A percentile compares a stretch with the other conserved stretches of the same genome.
Evolutionary conservation across 2,113 vertebrate genomes (phyloP).

Genomic region (Cynopterus brachyotis): DNA sequence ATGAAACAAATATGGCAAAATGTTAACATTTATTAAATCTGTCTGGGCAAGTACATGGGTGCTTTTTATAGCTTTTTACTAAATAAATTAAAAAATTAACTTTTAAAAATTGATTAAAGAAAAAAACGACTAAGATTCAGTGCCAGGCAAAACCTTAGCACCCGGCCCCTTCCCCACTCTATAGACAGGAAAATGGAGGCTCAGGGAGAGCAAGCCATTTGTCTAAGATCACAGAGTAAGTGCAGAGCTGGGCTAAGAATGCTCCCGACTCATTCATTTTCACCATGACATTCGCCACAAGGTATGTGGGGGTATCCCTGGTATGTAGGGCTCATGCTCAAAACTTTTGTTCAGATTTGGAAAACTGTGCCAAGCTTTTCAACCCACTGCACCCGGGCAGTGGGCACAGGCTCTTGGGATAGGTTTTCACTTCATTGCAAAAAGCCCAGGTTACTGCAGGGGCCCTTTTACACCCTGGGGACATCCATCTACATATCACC

Average conservation of each 20-base stretch:
- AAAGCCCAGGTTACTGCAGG: not conserved
- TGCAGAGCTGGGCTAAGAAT: not conserved
- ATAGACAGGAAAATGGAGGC: not conserved
- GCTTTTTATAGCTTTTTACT: not conserved
- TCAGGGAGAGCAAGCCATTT: not conserved
- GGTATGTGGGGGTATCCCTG: not conserved
- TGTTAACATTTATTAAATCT: not conserved
- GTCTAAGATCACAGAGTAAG: not conserved
- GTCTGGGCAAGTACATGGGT: not conserved
- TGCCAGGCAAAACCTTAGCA: not conserved
- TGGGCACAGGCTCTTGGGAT: not conserved
- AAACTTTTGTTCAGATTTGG: not conserved
- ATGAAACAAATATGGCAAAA: not conserved
- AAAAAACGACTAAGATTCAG: not conserved
- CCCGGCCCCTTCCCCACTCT: not conserved
- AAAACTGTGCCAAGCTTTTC: not conserved
- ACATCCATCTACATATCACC: not conserved
- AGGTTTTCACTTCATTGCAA: not conserved
- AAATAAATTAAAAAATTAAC: not conserved
- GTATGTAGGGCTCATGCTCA: not conserved
- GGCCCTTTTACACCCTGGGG: not conserved
- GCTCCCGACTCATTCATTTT: not conserved
- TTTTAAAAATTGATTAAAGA: not conserved
- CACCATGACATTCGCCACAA: not conserved
- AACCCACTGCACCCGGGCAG: not conserved